phyloP scores from a whole-genome alignment of 2,113 vertebrate species.

The Tricholaema leucomelas region DNA sequence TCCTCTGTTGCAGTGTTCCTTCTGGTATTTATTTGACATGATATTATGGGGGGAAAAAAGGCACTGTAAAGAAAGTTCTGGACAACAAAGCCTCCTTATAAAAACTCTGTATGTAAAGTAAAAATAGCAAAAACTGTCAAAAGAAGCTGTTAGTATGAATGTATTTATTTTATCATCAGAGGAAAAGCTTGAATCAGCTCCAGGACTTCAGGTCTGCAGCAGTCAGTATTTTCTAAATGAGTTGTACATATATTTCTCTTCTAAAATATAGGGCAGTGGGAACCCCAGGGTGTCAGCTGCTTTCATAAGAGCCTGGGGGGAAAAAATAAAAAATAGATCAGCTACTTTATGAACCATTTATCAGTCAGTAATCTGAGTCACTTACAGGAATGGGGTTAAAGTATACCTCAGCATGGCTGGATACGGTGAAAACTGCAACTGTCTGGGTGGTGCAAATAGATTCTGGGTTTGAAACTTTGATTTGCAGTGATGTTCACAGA shows the following conservation, averaged over 20 bases:
- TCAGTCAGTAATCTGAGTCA: background rate
- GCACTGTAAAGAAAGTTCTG: background rate
- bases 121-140: background rate
- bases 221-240: background rate
- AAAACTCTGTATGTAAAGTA: background rate
- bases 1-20: background rate
- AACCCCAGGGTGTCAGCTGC: background rate
- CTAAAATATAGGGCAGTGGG: background rate
- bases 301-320: background rate
- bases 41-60: background rate
- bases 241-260: background rate
- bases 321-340: background rate
- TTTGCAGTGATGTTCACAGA: background rate
- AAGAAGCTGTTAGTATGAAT: background rate
- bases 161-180: background rate
- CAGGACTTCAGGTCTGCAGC: background rate
- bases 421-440: background rate
- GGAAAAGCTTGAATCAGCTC: background rate
- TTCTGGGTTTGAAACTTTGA: background rate
- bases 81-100: background rate
- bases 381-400: background rate
- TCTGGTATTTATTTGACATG: background rate
- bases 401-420: background rate
- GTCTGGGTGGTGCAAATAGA: background rate
- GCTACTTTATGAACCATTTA: background rate